Percentiles rank a stretch among this genome's conserved stretches.
phyloP scores from a whole-genome alignment of 1,140 invertebrate species.

The Diorhabda elongata region DNA sequence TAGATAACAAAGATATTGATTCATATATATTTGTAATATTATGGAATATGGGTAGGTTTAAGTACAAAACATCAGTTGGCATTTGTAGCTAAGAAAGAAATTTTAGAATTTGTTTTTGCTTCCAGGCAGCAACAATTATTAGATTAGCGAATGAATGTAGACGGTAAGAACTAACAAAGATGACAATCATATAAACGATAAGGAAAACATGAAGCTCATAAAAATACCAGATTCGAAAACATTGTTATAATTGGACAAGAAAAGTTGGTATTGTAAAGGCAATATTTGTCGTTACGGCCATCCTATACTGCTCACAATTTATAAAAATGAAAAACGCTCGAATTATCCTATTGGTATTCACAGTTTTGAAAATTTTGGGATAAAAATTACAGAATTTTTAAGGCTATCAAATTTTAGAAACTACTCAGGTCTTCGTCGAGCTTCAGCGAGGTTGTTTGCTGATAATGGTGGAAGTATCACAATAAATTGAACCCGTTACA shows the following conservation, averaged over 20 bases:
- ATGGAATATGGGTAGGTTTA: no score
- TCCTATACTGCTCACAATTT: not conserved
- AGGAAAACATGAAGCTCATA: not conserved
- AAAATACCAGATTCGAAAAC: constrained; percentile 6
- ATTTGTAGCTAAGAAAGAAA: no score
- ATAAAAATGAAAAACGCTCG: not conserved
- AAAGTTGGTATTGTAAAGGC: not conserved
- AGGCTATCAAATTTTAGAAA: constrained; percentile 2
- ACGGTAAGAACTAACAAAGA: constrained; percentile 4
- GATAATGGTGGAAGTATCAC: no score
- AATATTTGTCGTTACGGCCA: constrained; percentile 5
- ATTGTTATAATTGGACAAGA: constrained; percentile 5
- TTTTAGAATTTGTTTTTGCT: no score
- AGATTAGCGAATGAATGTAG: no score
- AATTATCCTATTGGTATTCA: not conserved
- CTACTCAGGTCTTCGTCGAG: not conserved
- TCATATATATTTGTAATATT: no score
- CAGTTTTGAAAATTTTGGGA: not conserved
- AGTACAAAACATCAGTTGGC: no score
- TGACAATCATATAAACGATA: not conserved
- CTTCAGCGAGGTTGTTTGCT: no score
- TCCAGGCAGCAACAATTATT: no score
- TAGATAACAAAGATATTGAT: no score
- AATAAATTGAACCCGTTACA: no score
- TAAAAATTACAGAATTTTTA: constrained; percentile 8